phyloP scores from a whole-genome alignment of 1,140 invertebrate genomes.

The Ostrea denselamellosa region DNA sequence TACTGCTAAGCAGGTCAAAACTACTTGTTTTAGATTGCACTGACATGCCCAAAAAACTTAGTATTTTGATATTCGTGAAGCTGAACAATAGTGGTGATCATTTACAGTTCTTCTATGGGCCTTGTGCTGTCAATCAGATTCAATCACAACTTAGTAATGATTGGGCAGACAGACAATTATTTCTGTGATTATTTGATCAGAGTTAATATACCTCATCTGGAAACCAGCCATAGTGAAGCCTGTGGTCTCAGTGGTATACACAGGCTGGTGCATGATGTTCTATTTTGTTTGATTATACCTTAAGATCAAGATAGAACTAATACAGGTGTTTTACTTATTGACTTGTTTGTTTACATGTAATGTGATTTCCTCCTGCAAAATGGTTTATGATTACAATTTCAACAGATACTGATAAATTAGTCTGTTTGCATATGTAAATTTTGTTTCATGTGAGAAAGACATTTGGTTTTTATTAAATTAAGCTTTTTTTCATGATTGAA shows the following conservation, averaged over 20 bases:
- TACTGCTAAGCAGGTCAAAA: too few relatives aligned
- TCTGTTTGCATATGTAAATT: too few relatives aligned
- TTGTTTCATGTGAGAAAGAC: too few relatives aligned
- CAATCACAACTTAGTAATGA: conserved; percentile 25
- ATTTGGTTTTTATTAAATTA: too few relatives aligned
- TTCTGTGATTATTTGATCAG: conserved; percentile 23
- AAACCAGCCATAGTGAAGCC: neutral
- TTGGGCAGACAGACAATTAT: conserved; percentile 31
- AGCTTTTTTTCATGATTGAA: too few relatives aligned
- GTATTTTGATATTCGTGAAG: too few relatives aligned
- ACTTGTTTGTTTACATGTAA: conserved; percentile 4
- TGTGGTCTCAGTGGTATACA: neutral
- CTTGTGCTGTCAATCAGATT: conserved; percentile 9
- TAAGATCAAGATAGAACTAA: neutral
- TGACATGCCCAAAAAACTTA: too few relatives aligned
- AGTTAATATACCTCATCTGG: neutral
- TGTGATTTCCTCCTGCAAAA: neutral
- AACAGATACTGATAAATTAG: too few relatives aligned
- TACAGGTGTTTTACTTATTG: conserved; percentile 7
- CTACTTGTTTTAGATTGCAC: too few relatives aligned
- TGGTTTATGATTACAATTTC: neutral
- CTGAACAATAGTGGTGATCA: too few relatives aligned
- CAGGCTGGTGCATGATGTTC: neutral
- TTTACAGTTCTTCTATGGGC: neutral
- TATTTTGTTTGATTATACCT: neutral